Evolutionary conservation across 2,888 invertebrate genomes (phyloP), one percentile per base, ranked within the genome.

Genomic region (Diarsia mendica): DNA sequence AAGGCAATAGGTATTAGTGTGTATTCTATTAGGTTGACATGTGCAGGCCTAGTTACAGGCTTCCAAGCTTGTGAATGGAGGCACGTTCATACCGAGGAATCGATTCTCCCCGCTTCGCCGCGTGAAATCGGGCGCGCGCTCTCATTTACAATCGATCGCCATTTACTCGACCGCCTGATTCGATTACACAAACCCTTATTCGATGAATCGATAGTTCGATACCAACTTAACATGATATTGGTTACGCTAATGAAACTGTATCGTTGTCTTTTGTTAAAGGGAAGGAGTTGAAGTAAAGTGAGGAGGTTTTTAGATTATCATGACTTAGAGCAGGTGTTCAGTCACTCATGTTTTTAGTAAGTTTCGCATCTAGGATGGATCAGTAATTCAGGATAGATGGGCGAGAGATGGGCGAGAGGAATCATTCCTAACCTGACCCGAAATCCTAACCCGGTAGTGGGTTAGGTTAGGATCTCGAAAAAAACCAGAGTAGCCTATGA

Each of bases 81-180:
- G 89, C 93, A 90, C 89, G 91, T 90, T 90, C 88, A 85, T 33
- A 86, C 86, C 88, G 88, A 86, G 86, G 90, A 94, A 96, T 95
- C 95, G 94, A 96, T 96, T 95, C 90, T 90, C 92, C 91, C 86
- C 95, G 94, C 90, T 91, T 87, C 90, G 87, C 89, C 91, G 95
- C 95, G 95, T 96, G 95, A 96, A 96, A 96, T 96, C 94, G 93
- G 92, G 89, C 91, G 91, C 92, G 91, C 92, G 92, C 90, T 91
- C 93, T 91, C 90, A 90, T 92, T 92, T 89, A 90, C 88, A 92
- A 93, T 93, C 94, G 93, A 93, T 94, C 90, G 90, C 89, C 91
- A 89, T 92, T 92, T 92, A 90, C 88, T 88, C 88, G 91, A 88
- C 90, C 90, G 87, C 90, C 89, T 90, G 87, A 93, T 93, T 94